Evolutionary conservation across 1,140 invertebrate species (phyloP), one percentile per base, ranked within the genome.

Genomic region (Phthorimaea operculella): DNA sequence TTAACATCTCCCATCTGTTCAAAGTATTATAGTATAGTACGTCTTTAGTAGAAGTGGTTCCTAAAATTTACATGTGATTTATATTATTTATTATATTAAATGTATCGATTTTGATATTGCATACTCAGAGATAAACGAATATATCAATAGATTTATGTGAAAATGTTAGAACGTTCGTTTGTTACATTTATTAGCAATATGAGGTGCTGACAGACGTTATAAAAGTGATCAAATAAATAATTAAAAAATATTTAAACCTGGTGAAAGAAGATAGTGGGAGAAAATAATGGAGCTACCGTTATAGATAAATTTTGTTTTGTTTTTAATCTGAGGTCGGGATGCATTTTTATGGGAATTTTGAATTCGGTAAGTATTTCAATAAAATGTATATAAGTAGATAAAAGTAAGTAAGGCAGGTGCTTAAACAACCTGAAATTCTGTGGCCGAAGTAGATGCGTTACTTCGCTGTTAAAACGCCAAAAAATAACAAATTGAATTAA

Each of bases 271-370:
- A 12, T 39, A 5, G 10, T 39, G 8, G 10, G 10, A 39, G 3
- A 47, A 47, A 34, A 77, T 68, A 52, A 81, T 81, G 78, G 76
- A 83, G 66, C 65, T 81, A 0, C 80, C 80, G 78, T 83, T 10
- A 49, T 83, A 52, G 80, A 83, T 44, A 83, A 79, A 55, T 83
- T 79, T 57, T 83, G 80, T 45, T 81, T 80, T 55, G 61, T 80
- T 11, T 75, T 83, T 62, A 61, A 77, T 17, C 57, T 83, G 49
- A 68, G 66, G 56, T 73, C 69, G 45, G 80, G 80, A 67, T 81
- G 80, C 48, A 77, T 83, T 7, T 56, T 62, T 6, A 76, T 81
- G 76, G 80, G 78, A 2, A 66, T 81, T 21, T 55, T 80, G 5
- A 81, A 80, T 62, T 71, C 78, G 11, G 80, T 83, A 61, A 73